Conservation (phyloP, 2,888 invertebrate genomes). For the Sthenelais limicola region DNA sequence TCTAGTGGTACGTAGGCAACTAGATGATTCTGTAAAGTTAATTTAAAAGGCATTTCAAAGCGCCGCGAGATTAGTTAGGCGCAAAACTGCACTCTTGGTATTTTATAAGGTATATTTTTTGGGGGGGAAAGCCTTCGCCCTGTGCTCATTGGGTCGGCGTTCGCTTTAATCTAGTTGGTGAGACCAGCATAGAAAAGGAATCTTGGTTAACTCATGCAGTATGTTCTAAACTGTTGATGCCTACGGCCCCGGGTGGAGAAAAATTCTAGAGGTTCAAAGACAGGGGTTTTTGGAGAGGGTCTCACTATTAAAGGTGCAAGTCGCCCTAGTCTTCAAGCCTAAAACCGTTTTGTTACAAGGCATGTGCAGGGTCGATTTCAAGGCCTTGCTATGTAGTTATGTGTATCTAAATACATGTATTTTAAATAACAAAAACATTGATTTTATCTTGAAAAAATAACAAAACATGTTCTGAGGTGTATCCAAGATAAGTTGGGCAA, state of each 20-base stretch:
- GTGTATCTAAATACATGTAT: no score
- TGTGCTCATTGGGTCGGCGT: no score
- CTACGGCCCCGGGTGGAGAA: constrained; percentile 17
- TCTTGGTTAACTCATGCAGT: no score
- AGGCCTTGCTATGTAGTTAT: constrained; percentile 31
- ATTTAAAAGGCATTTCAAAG: no score
- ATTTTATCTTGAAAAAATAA: not conserved
- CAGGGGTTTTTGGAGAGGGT: constrained; percentile 35
- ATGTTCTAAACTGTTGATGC: no score
- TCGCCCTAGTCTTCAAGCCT: constrained; percentile 24
- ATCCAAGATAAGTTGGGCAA: no score
- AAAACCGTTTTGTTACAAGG: constrained; percentile 22
- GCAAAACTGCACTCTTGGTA: no score
- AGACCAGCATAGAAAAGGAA: constrained; percentile 12
- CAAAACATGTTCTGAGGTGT: no score
- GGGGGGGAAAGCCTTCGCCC: no score
- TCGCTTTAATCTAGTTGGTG: not conserved
- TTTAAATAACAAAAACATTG: not conserved
- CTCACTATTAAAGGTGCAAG: constrained; percentile 32
- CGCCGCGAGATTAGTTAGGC: no score
- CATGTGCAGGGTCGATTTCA: constrained; percentile 10
- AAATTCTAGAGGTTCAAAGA: not conserved
- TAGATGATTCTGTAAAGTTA: not conserved
- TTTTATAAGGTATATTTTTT: no score
- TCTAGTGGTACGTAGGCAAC: constrained; percentile 14